phyloP scores from a whole-genome alignment of 2,888 invertebrate genomes.

The Crocallis elinguaria region DNA sequence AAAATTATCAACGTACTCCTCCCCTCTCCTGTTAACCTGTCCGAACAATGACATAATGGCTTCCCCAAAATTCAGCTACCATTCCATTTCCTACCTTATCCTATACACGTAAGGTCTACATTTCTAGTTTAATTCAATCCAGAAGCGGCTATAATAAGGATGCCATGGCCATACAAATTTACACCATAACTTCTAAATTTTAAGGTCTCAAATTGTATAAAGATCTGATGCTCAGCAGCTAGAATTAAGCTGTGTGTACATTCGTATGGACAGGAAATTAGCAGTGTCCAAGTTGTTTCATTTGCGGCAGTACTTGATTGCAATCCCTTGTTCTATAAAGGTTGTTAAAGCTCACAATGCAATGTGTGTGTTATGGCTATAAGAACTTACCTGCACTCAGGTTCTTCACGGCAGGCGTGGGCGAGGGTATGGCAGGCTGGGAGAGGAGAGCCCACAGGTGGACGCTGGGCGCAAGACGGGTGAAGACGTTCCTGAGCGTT shows the following conservation, averaged over 20 bases:
- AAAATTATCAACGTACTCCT: slow-evolving; percentile 4
- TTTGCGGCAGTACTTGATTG: slow-evolving; percentile 23
- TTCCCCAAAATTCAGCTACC: neutral
- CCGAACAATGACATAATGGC: slow-evolving; percentile 7
- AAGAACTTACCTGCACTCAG: slow-evolving; percentile 90
- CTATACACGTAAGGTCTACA: neutral
- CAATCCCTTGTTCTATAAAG: slow-evolving; percentile 19
- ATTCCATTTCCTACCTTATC: neutral
- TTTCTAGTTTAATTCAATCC: neutral
- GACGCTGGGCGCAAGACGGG: slow-evolving; percentile 94
- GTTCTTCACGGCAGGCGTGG: slow-evolving; percentile 92
- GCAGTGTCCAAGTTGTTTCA: slow-evolving; percentile 26
- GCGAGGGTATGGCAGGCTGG: slow-evolving; percentile 95
- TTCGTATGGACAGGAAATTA: slow-evolving; percentile 18
- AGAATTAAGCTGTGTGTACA: slow-evolving; percentile 11
- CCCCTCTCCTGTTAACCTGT: slow-evolving; percentile 2
- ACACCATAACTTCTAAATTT: neutral
- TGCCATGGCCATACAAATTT: neutral
- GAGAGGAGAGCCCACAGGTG: slow-evolving; percentile 87
- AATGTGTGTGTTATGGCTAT: neutral
- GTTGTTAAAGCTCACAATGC: slow-evolving; percentile 2
- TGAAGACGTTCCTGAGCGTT: slow-evolving; percentile 95
- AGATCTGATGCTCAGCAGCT: neutral
- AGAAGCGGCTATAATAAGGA: neutral
- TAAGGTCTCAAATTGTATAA: slow-evolving; percentile 11